Conservation (phyloP, 2,888 invertebrate genomes). For the Entomobrya proxima region DNA sequence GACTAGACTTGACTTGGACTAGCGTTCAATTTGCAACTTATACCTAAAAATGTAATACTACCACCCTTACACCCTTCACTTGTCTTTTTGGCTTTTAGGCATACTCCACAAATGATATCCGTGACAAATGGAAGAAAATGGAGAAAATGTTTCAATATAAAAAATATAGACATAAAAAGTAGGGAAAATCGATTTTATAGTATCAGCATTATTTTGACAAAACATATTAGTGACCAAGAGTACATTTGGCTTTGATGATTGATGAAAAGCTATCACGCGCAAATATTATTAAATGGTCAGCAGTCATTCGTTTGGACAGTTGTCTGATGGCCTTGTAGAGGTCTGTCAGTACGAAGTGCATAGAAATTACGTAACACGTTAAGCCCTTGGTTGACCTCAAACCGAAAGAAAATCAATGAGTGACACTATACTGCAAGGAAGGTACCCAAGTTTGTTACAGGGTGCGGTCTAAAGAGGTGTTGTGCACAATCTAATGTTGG, state of each 20-base stretch:
- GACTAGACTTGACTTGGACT: background rate
- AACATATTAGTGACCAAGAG: too few species aligned
- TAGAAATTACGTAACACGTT: constrained; percentile 39
- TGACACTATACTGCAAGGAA: background rate
- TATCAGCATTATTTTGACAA: too few species aligned
- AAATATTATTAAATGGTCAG: too few species aligned
- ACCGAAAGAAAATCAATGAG: constrained; percentile 3
- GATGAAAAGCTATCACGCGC: too few species aligned
- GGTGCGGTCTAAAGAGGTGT: constrained; percentile 38
- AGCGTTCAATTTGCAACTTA: background rate
- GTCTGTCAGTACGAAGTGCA: constrained; percentile 11
- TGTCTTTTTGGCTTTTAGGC: background rate
- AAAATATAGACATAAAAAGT: too few species aligned
- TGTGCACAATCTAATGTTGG: too few species aligned
- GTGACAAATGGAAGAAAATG: constrained; percentile 40
- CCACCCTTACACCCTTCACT: constrained; percentile 27
- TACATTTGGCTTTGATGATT: too few species aligned
- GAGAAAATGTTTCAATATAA: constrained; percentile 8
- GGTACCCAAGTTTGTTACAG: constrained; percentile 23
- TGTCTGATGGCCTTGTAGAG: constrained; percentile 47
- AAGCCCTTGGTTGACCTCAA: constrained; percentile 40
- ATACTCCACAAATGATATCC: constrained; percentile 39
- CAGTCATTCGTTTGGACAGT: too few species aligned
- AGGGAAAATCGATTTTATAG: too few species aligned
- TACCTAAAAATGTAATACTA: background rate